Conservation (phyloP, 1,140 invertebrate species). For the Brachystomella parvula region DNA sequence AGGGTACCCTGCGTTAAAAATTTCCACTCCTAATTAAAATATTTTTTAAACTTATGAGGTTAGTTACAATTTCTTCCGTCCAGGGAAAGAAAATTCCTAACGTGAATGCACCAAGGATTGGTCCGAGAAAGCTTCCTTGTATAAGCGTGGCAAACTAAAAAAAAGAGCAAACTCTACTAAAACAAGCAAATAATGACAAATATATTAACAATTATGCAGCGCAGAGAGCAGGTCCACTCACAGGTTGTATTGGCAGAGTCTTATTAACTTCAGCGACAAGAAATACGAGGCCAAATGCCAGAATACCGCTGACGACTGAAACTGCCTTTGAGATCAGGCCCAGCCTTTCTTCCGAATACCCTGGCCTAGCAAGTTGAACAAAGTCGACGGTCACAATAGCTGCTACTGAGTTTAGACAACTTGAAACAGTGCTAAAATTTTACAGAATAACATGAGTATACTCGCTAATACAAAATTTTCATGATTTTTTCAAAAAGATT, state of each 20-base stretch:
- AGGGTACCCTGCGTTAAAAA: constrained; percentile 6
- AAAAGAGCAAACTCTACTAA: background rate
- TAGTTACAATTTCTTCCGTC: constrained; percentile 57
- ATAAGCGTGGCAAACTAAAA: constrained; percentile 3
- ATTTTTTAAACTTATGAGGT: constrained; percentile 3
- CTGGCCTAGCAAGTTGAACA: constrained; percentile 16
- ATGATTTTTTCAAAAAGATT: constrained; percentile 17
- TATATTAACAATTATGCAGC: too few relatives aligned
- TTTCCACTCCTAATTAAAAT: background rate
- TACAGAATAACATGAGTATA: constrained; percentile 15
- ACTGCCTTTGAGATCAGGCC: constrained; percentile 19
- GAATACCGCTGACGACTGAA: constrained; percentile 1
- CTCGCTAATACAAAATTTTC: constrained; percentile 6
- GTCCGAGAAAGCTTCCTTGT: constrained; percentile 47
- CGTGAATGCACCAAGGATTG: constrained; percentile 65
- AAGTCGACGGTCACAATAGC: constrained; percentile 31
- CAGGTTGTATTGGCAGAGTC: constrained; percentile 17
- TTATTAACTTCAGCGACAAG: constrained; percentile 21
- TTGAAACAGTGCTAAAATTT: constrained; percentile 24
- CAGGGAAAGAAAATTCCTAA: constrained; percentile 67
- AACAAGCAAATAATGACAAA: background rate
- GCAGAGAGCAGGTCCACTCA: too few relatives aligned
- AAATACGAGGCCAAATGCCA: constrained; percentile 27
- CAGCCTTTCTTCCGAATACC: constrained; percentile 2
- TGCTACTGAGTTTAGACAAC: constrained; percentile 27